Base-by-base conservation (phyloP, 2,888 invertebrate species). In the Nomada fabriciana region DNA sequence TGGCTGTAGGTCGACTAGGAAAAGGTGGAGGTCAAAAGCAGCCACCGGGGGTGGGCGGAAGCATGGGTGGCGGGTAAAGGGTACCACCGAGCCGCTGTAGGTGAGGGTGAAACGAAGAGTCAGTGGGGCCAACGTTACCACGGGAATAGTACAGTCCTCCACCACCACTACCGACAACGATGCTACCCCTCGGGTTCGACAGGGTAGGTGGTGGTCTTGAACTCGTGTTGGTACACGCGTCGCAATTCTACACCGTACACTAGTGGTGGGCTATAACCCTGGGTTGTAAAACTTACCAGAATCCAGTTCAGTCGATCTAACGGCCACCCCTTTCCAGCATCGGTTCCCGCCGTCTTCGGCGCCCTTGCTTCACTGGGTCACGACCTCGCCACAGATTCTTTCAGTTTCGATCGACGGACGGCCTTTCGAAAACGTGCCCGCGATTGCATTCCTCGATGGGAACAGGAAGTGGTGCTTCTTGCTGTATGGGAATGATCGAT, bases 231-330 rank as follows among this genome's bases (percentile, higher is more conserved):
- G 64, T 86, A 60, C 75, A 79, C 72, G 80, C 74, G 69, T 78
- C 69, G 83, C 79, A 83, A 80, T 85, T 61, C 72, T 59, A 69
- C 61, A 65, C 23, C 63, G 47, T 23, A 50, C 52, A n/a, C 64
- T 77, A 50, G 76, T 77, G 36, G 74, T 75, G 73, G 84, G 83
- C 88, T 84, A 86, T 87, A 91, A 90, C 84, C 87, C 86, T 78
- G 82, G 75, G 85, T 76, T 89, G 89, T 89, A 89, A 91, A 90
- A 89, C 87, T 86, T 80, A 84, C 88, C 74, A 76, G 82, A 80
- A 89, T 90, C 86, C 82, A 83, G 86, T 89, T 87, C 86, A 63
- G 73, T 89, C 88, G 82, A 89, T 89, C 86, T 79, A 82, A 78
- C 76, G 59, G 69, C 68, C 76, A 80, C 79, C 69, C 76, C 69